Evolutionary conservation across 2,888 invertebrate species (phyloP).

Genomic region (Aleiodes leptofemur): DNA sequence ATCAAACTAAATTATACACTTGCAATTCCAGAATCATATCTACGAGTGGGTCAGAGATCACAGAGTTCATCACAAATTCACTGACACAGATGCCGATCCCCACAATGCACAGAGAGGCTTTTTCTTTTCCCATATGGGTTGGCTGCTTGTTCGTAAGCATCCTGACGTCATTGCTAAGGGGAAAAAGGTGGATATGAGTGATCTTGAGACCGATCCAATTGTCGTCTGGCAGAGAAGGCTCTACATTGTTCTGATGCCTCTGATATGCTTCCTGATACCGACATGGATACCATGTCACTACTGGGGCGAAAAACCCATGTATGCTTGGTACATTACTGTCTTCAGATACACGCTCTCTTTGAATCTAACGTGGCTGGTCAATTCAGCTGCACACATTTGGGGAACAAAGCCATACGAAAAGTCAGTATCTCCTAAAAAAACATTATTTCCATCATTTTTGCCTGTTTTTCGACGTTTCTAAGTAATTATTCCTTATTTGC

Average conservation of each 20-base stretch:
- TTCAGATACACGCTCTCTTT: conserved; percentile 87
- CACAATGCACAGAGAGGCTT: conserved; percentile 93
- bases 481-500: conserved; percentile 20
- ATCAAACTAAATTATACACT: no score
- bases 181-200: conserved; percentile 89
- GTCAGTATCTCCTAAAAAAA: conserved; percentile 75
- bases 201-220: conserved; percentile 88
- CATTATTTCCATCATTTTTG: conserved; percentile 18
- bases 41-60: conserved; percentile 92
- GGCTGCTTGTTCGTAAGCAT: conserved; percentile 93
- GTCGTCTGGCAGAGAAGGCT: conserved; percentile 90
- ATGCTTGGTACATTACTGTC: conserved; percentile 86
- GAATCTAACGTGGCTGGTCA: conserved; percentile 94
- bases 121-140: conserved; percentile 97
- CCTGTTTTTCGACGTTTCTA: neutral
- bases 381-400: conserved; percentile 95
- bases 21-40: conserved; percentile 83
- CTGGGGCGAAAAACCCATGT: conserved; percentile 85
- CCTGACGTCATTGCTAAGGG: conserved; percentile 92
- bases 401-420: conserved; percentile 93
- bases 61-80: conserved; percentile 93
- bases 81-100: conserved; percentile 92
- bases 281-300: conserved; percentile 84
- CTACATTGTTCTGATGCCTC: conserved; percentile 85
- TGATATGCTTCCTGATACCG: conserved; percentile 89